Conservation (phyloP, 1,140 invertebrate genomes). For the Aphelenchoides fujianensis region DNA sequence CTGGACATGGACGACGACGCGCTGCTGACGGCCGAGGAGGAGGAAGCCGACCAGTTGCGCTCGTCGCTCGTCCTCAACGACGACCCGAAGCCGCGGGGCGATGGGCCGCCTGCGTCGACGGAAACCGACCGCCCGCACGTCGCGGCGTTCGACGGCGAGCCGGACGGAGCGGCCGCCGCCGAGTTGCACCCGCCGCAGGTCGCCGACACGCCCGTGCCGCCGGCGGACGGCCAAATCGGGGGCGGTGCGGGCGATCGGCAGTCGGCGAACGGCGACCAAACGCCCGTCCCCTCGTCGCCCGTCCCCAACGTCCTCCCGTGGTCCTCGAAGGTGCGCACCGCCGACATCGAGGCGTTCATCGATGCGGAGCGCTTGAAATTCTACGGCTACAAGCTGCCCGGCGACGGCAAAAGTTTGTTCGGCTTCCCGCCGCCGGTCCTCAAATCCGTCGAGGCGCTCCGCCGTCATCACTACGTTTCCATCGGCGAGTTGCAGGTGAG, state of each 20-base stretch:
- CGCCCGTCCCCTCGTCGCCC: constrained; percentile 50
- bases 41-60: no score
- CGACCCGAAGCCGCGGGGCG: background rate
- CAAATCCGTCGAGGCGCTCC: constrained; percentile 49
- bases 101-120: no score
- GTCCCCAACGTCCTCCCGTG: constrained; percentile 43
- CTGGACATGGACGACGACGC: constrained; percentile 30
- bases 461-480: constrained; percentile 54
- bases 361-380: constrained; percentile 52
- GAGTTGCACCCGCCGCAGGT: background rate
- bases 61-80: background rate
- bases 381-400: constrained; percentile 52
- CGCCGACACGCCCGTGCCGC: no score
- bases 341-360: constrained; percentile 54
- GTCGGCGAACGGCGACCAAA: no score
- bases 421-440: constrained; percentile 51
- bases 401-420: constrained; percentile 49
- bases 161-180: background rate
- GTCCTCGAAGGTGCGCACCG: constrained; percentile 49
- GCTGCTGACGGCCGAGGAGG: constrained; percentile 8
- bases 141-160: no score
- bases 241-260: no score
- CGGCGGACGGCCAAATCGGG: no score
- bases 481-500: constrained; percentile 54
- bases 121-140: no score